Base-by-base conservation (phyloP, 2,888 invertebrate genomes). In the Melipona beecheii region DNA sequence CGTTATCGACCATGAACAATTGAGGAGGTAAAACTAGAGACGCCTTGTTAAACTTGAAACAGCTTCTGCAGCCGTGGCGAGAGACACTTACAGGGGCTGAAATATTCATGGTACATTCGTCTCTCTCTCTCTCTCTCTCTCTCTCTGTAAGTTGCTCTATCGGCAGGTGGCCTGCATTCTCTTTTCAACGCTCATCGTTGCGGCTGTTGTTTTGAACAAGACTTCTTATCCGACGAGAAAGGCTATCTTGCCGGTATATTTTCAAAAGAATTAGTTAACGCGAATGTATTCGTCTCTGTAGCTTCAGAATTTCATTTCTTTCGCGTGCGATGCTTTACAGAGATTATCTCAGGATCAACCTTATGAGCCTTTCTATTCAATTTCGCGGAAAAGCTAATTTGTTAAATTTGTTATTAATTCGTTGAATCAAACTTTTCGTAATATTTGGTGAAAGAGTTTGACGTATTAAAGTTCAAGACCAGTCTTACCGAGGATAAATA, bases 51-150 rank as follows among this genome's bases (percentile, higher is more conserved):
- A 90, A 90, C 86, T 89, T 88, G 87, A 89, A 92, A 84, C 84
- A 85, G 75, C 81, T 82, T 83, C 70, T 56, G 70, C 83, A 86
- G 85, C 72, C 77, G 83, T 31, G 84, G 78, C 72, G 76, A 78
- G 78, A 84, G 89, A 92, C 87, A 91, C 92, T 91, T 92, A 91
- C 84, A 72, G 69, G 62, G 72, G 58, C 83, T 92, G 88, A 92
- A 92, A 92, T 92, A 92, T 92, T 92, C 92, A 92, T 92, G 88
- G 83, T 86, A 75, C 85, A 87, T 84, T 81, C 78, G 27, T 17
- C 69, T 64, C 73, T 43, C 64, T 75, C 58, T 31, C 54, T 60
- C 50, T 60, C 58, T n/a, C n/a, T 17, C 15, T 17, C 24, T 52
- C 50, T 50, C 31, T 31, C n/a, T 43, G 49, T 36, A 58, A 24